Evolutionary conservation across 1,140 invertebrate genomes (phyloP).

Genomic region (Sweltsa coloradensis): DNA sequence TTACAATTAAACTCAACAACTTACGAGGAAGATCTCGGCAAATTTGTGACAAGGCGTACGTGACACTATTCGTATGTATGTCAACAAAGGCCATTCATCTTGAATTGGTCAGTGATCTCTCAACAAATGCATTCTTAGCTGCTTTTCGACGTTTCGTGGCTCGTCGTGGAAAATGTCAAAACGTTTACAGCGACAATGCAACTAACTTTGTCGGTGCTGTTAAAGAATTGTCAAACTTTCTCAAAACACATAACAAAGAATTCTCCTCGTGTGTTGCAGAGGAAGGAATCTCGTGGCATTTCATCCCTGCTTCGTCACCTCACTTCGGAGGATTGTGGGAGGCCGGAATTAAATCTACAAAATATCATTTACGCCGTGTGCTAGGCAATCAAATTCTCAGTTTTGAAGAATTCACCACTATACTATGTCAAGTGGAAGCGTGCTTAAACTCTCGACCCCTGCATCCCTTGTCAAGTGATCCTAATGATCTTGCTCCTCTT

Average conservation of each 20-base stretch:
- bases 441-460: conserved; percentile 24
- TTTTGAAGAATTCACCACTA: conserved; percentile 20
- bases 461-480: conserved; percentile 16
- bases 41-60: conserved; percentile 31
- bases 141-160: conserved; percentile 28
- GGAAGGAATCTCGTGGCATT: conserved; percentile 17
- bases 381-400: conserved; percentile 9
- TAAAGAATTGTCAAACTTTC: background rate
- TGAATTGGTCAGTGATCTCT: conserved; percentile 27
- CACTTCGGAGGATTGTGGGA: conserved; percentile 25
- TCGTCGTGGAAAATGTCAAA: conserved; percentile 23
- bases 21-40: conserved; percentile 16
- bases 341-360: conserved; percentile 13
- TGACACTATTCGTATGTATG: conserved; percentile 33
- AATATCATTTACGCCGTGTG: background rate
- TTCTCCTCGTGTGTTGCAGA: background rate
- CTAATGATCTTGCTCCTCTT: conserved; percentile 16
- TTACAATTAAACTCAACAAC: conserved; percentile 22
- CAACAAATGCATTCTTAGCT: conserved; percentile 27
- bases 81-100: conserved; percentile 30
- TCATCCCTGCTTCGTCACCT: conserved; percentile 19
- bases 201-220: conserved; percentile 27
- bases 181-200: conserved; percentile 27
- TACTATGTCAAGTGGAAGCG: conserved; percentile 25
- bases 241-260: background rate